Percentiles rank a stretch among this genome's conserved stretches.
Conservation (phyloP, 2,888 invertebrate genomes). For the Lepidocyrtoides sp. region DNA sequence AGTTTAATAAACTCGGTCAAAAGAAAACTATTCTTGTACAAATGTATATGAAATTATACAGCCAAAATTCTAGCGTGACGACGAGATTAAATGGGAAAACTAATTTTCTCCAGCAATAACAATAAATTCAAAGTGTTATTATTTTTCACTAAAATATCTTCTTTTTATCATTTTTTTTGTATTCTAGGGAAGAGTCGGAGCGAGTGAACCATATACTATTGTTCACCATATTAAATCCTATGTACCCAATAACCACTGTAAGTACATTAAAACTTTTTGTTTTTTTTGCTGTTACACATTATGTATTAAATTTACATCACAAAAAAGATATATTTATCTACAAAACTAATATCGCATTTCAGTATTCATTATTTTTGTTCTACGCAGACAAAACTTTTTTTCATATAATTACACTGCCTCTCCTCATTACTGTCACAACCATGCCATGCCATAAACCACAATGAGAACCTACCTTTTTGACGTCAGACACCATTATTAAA, state of each 20-base stretch:
- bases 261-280: conserved; percentile 88
- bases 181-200: conserved; percentile 91
- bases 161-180: conserved; percentile 82
- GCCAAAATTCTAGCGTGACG: background rate
- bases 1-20: background rate
- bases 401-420: conserved; percentile 40
- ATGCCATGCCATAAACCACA: conserved; percentile 50
- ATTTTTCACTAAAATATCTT: conserved; percentile 41
- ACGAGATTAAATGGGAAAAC: background rate
- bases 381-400: conserved; percentile 26
- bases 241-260: conserved; percentile 99
- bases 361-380: conserved; percentile 43
- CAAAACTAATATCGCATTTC: conserved; percentile 21
- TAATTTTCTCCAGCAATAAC: background rate
- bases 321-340: background rate
- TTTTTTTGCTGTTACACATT: conserved; percentile 17
- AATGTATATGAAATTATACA: background rate
- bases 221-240: conserved; percentile 99
- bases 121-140: background rate
- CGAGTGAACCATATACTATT: conserved; percentile 98
- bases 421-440: conserved; percentile 63
- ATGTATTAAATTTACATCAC: background rate
- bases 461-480: background rate
- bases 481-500: conserved; percentile 47
- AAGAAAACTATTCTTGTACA: background rate